Percentiles rank a stretch among this genome's conserved stretches.
phyloP scores from a whole-genome alignment of 2,113 vertebrate genomes.

The Ammodramus savannarum region DNA sequence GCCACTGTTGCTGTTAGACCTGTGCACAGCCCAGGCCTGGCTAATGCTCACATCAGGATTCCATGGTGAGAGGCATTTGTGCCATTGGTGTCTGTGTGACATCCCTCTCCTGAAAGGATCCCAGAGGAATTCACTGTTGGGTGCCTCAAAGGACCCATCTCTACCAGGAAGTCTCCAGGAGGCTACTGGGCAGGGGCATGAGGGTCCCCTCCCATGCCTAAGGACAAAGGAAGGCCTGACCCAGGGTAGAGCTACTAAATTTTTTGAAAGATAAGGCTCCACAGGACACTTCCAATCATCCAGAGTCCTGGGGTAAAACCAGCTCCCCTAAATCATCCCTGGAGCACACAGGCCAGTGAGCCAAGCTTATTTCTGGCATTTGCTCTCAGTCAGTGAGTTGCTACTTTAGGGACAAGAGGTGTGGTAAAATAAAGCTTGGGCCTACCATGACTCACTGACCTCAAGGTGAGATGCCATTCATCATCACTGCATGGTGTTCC shows the following conservation, averaged over 20 bases:
- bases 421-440: not conserved
- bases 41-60: not conserved
- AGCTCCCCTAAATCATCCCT: not conserved
- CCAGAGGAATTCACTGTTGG: not conserved
- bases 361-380: not conserved
- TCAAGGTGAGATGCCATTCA: not conserved
- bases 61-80: not conserved
- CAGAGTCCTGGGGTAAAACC: not conserved
- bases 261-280: not conserved
- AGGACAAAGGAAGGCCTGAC: not conserved
- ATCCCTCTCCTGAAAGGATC: not conserved
- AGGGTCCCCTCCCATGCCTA: rapidly evolving
- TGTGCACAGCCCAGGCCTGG: not conserved
- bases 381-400: not conserved
- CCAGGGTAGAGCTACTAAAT: not conserved
- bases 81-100: not conserved
- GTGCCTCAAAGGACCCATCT: not conserved
- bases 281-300: not conserved
- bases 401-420: not conserved
- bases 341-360: rapidly evolving
- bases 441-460: not conserved
- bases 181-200: not conserved
- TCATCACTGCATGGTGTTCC: not conserved
- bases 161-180: not conserved
- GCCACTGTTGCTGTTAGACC: not conserved